Conservation (phyloP, 2,888 invertebrate genomes). For the Lasius platythorax region DNA sequence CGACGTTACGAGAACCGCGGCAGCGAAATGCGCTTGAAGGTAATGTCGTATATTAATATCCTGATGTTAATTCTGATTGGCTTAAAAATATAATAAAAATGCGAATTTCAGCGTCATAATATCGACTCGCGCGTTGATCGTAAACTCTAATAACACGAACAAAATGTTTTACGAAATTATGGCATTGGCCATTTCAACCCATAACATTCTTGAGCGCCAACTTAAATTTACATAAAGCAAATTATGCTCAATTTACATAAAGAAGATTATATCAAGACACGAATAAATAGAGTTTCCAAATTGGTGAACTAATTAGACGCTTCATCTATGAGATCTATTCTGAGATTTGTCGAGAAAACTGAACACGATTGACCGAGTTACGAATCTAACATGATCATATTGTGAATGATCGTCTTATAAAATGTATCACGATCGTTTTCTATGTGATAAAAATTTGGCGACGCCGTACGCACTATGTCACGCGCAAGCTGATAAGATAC, state of each 20-base stretch:
- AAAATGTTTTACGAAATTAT: background rate
- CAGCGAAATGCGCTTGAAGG: conserved; percentile 37
- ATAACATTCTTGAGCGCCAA: background rate
- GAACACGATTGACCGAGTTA: conserved; percentile 16
- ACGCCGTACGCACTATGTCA: background rate
- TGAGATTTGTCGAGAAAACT: background rate
- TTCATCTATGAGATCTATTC: conserved; percentile 4
- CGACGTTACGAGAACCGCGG: conserved; percentile 21
- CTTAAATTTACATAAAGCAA: conserved; percentile 18
- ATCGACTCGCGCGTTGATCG: background rate
- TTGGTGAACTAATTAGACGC: background rate
- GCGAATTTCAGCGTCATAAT: background rate
- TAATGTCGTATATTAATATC: conserved; percentile 41
- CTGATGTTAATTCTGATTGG: conserved; percentile 26
- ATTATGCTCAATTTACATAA: background rate
- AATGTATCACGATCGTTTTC: background rate
- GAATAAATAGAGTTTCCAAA: conserved; percentile 20
- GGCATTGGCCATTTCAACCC: background rate
- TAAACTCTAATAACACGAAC: conserved; percentile 13
- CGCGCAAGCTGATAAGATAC: conserved; percentile 5
- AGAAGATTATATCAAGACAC: conserved; percentile 24
- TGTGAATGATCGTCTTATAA: background rate
- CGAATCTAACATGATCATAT: background rate
- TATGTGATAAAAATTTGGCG: background rate
- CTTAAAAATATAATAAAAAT: conserved; percentile 12